Percentiles rank a stretch among this genome's conserved stretches.
Evolutionary conservation across 2,113 vertebrate genomes (phyloP).

Genomic region (Eretmochelys imbricata): DNA sequence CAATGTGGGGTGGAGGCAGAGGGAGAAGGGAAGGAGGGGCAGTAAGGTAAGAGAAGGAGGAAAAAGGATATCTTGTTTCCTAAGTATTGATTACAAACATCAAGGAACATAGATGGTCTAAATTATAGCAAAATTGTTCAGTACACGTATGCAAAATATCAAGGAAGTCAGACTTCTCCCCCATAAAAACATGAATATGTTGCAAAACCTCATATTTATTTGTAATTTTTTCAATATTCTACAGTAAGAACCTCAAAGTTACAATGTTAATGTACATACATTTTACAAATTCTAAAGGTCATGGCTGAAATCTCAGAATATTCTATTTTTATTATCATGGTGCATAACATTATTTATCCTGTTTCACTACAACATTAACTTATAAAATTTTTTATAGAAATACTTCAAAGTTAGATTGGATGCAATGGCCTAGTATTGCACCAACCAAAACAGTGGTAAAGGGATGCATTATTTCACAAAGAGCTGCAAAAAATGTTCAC

Average conservation of each 20-base stretch:
- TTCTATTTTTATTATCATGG: background rate
- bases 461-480: background rate
- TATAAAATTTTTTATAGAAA: background rate
- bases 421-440: background rate
- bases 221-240: background rate
- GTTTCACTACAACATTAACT: background rate
- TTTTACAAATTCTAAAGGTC: background rate
- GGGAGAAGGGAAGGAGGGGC: background rate
- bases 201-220: background rate
- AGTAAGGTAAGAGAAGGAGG: background rate
- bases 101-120: background rate
- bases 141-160: background rate
- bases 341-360: background rate
- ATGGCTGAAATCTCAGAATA: background rate
- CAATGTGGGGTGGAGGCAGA: no score
- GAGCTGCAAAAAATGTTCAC: background rate
- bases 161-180: background rate
- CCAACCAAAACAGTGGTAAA: background rate
- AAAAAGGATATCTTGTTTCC: background rate
- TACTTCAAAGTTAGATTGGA: background rate
- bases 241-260: background rate
- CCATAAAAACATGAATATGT: background rate
- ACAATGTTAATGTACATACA: background rate
- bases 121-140: background rate
- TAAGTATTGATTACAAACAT: background rate